Percentiles rank a stretch among this genome's conserved stretches.
These are phyloP conservation scores for Esperia sulphurella DNA, from an alignment of 2,888 invertebrate species.

Conservation along the genomic window DNA sequence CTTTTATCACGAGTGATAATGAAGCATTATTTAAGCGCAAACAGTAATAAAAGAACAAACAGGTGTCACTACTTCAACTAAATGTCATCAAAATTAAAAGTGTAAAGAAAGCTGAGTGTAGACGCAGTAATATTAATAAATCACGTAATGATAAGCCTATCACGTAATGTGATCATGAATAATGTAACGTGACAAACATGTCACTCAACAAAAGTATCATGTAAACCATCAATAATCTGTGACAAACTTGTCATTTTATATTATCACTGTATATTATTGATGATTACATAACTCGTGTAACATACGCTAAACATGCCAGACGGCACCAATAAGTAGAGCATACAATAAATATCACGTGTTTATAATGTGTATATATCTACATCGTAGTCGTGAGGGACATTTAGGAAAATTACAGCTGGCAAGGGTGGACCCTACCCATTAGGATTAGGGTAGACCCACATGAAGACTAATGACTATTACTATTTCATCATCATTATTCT, in stretches of 20 bases:
- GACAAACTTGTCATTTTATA: no score
- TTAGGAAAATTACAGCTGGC: conserved; percentile 43
- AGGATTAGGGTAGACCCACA: conserved; percentile 48
- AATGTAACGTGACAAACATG: no score
- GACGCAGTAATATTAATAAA: not conserved
- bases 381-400: conserved; percentile 11
- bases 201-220: no score
- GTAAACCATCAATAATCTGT: no score
- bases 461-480: conserved; percentile 53
- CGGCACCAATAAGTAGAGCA: conserved; percentile 25
- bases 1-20: not conserved
- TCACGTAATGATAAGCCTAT: not conserved
- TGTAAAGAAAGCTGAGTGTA: not conserved
- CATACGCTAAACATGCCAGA: conserved; percentile 14
- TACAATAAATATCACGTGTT: conserved; percentile 6
- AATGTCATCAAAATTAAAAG: not conserved
- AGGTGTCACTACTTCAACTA: not conserved
- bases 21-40: not conserved
- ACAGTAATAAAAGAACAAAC: not conserved
- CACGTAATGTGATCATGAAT: not conserved
- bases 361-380: conserved; percentile 18
- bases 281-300: not conserved
- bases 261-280: not conserved
- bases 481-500: no score
- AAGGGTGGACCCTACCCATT: conserved; percentile 45